phyloP scores from a whole-genome alignment of 2,888 invertebrate species.

The Lumbricus terrestris region DNA sequence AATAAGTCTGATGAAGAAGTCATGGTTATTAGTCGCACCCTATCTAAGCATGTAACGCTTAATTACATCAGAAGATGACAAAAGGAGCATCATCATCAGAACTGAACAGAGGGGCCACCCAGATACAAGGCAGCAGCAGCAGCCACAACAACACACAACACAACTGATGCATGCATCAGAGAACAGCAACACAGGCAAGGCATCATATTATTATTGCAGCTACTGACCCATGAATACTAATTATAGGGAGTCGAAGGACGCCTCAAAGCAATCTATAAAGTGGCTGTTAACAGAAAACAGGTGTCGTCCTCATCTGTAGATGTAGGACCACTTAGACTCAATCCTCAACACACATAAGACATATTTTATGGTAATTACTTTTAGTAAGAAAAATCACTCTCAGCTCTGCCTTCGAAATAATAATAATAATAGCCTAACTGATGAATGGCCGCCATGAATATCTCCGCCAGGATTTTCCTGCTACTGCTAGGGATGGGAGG shows the following conservation, averaged over 20 bases:
- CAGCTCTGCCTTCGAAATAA: not conserved
- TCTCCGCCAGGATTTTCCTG: not conserved
- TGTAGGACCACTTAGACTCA: not conserved
- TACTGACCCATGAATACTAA: slow-evolving; percentile 12
- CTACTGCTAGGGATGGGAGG: not conserved
- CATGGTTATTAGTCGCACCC: not conserved
- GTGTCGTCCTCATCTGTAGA: no score
- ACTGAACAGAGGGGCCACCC: no score
- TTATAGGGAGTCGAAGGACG: not conserved
- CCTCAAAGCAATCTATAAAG: not conserved
- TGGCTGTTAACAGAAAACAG: not conserved
- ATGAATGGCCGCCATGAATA: not conserved
- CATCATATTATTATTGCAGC: not conserved
- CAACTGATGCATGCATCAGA: not conserved
- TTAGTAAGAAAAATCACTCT: not conserved
- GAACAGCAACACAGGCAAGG: not conserved
- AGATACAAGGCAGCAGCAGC: not conserved
- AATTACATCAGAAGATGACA: not conserved
- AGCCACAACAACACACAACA: not conserved
- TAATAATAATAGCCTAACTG: no score
- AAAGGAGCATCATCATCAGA: not conserved
- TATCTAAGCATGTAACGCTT: not conserved
- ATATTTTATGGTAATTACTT: slow-evolving; percentile 9
- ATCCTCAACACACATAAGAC: not conserved
- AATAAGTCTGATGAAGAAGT: not conserved